These are phyloP conservation scores for Chromobotia macracanthus DNA, from an alignment of 2,797 vertebrate genomes.

Conservation along the genomic window DNA sequence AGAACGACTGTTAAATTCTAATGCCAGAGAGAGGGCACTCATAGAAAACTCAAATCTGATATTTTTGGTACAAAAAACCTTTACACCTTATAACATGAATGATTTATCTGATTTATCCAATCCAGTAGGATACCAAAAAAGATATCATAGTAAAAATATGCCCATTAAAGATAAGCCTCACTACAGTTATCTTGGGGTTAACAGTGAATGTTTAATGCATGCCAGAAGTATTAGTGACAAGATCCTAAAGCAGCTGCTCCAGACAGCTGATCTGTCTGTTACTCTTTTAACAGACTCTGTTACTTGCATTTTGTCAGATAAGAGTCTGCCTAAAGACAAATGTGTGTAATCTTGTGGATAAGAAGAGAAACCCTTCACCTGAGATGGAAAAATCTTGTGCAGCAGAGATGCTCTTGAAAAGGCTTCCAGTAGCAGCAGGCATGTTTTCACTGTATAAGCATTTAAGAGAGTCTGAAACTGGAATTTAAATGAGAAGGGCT, in stretches of 20 bases:
- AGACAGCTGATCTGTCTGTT: not conserved
- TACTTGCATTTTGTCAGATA: conserved; percentile 10
- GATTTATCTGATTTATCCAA: not conserved
- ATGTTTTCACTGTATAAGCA: conserved; percentile 55
- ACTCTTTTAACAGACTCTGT: too few species aligned
- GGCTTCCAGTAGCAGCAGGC: conserved; percentile 57
- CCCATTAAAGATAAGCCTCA: not conserved
- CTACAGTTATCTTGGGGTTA: not conserved
- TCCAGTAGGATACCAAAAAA: not conserved
- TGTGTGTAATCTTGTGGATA: conserved; percentile 17
- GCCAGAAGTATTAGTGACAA: not conserved
- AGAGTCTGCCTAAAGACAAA: conserved; percentile 19
- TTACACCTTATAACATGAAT: not conserved
- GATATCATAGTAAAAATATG: not conserved
- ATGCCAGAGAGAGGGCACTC: too few species aligned
- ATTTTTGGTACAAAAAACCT: too few species aligned
- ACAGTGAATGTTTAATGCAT: not conserved
- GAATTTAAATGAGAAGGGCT: conserved; percentile 60
- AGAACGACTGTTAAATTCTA: too few species aligned
- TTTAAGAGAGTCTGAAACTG: conserved; percentile 57
- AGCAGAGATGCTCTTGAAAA: conserved; percentile 44
- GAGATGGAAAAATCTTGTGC: conserved; percentile 28
- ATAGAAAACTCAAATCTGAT: too few species aligned
- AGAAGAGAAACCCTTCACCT: conserved; percentile 9
- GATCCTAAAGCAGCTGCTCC: not conserved